Base-by-base conservation (phyloP, 2,888 invertebrate genomes). In the Pyrrhia umbra region DNA sequence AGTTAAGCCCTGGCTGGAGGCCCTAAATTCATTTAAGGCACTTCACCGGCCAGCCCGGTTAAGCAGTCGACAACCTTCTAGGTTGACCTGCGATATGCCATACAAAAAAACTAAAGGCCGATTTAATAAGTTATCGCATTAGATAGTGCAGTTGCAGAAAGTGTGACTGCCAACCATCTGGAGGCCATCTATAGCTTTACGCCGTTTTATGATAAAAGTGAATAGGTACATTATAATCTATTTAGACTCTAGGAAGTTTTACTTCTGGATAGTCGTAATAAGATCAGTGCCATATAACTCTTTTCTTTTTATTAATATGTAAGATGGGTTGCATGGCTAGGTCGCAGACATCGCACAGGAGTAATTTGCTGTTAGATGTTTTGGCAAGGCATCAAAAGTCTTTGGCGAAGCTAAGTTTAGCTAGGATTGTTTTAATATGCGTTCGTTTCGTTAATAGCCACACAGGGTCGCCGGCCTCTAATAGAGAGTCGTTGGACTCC, bases 331-430 rank as follows among this genome's bases (percentile, higher is more conserved):
- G 20, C 18, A 42, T 20, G 42, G 34, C 37, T 18, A 58, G 40
- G 27, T 50, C 30, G 18, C 42, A 15, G 9, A 39, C 8, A 15
- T 13, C 45, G 21, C 66, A 57, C 65, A 40, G 50, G 60, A 55
- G 25, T 51, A 6, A 20, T 40, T 54, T 27, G 27, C 18, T 16
- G 39, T 37, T 66, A 40, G 20, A 72, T 43, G 5, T 15, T 71
- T 45, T 69, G 69, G 72, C 69, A 60, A 46, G 45, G 18, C 16
- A 37, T 50, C 72, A 72, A 72, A 65, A 47, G 20, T 16, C 45
- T 2, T 6, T 13, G 27, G 30, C 34, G 16, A 40, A 37, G 6
- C 6, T 61, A 51, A 18, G 18, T 37, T 58, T 10, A 43, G n/a
- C 63, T 43, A 27, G 27, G 42, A 20, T 42, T 30, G 21, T 45